Base-by-base conservation (phyloP, 1,140 invertebrate genomes). In the Homalodisca vitripennis region DNA sequence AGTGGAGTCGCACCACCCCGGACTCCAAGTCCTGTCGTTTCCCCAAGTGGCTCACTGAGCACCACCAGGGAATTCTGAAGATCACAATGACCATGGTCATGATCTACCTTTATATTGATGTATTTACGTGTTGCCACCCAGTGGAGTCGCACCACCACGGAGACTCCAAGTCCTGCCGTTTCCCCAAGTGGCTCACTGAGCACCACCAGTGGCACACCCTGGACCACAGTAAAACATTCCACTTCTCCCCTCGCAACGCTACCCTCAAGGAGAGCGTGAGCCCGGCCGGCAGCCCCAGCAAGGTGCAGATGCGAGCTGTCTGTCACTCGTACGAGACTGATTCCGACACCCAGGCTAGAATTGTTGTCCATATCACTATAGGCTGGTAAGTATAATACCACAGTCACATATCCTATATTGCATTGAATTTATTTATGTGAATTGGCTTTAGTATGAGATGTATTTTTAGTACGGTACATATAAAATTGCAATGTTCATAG, bases 121-220 rank as follows among this genome's bases (percentile, higher is more conserved):
- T n/a, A 41, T n/a, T 22, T 12, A 53, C 24, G 26, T 29, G 17
- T 53, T 63, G 63, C 67, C 41, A 71, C 68, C n/a, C 62, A 70
- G 70, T 67, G 30, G 70, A 73, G 41, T 64, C 66, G 22, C 67
- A 69, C 24, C 70, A 73, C 31, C 70, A 72, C 46, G 66, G 63
- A 30, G 68, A 12, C 32, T 66, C 2, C 26, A 60, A 60, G 55
- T 81, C 74, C 85, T 89, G 88, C 76, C 84, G 84, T 65, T 89
- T 87, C 75, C 88, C 88, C 0, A 74, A 79, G 0, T 90, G 88
- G 88, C 80, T 90, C 78, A 85, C 86, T 31, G 82, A 81, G 72
- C 85, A 86, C 60, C 84, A 85, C 66, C 86, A 86, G 31, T 90
- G 88, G 88, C 88, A 89, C 77, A 87, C 88, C 1, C 77, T 90